Conservation (phyloP, 2,888 invertebrate genomes). For the Acanthoscelides obtectus region DNA sequence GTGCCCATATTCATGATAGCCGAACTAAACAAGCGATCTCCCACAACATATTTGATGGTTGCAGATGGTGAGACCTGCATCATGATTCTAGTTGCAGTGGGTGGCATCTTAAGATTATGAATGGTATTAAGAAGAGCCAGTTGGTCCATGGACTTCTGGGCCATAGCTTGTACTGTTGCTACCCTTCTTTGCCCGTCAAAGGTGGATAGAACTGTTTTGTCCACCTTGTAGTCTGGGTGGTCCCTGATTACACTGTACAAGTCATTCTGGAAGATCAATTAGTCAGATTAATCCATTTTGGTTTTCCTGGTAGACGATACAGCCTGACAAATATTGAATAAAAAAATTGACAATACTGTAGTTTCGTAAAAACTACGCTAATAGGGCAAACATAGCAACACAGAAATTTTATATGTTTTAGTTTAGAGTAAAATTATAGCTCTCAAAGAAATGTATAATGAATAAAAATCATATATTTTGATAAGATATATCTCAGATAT, state of each 20-base stretch:
- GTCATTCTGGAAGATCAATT: constrained; percentile 31
- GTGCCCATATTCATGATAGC: constrained; percentile 62
- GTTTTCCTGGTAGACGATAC: too few relatives aligned
- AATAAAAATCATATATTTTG: too few relatives aligned
- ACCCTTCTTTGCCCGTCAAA: constrained; percentile 50
- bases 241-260: constrained; percentile 30
- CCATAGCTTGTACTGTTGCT: constrained; percentile 57
- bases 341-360: too few relatives aligned
- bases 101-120: constrained; percentile 45
- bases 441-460: too few relatives aligned
- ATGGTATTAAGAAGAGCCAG: constrained; percentile 53
- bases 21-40: constrained; percentile 60
- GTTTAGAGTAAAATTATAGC: too few relatives aligned
- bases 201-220: constrained; percentile 23
- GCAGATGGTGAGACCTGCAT: constrained; percentile 59
- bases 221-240: constrained; percentile 30
- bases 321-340: background rate
- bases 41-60: constrained; percentile 62
- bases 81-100: constrained; percentile 52
- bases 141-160: constrained; percentile 62
- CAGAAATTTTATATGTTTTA: too few relatives aligned
- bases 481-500: too few relatives aligned
- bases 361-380: too few relatives aligned
- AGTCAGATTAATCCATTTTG: too few relatives aligned
- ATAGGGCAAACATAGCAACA: too few relatives aligned